A percentile compares a stretch with the other conserved stretches of the same genome.
phyloP scores from a whole-genome alignment of 2,888 invertebrate genomes.

The Hymenopus coronatus region DNA sequence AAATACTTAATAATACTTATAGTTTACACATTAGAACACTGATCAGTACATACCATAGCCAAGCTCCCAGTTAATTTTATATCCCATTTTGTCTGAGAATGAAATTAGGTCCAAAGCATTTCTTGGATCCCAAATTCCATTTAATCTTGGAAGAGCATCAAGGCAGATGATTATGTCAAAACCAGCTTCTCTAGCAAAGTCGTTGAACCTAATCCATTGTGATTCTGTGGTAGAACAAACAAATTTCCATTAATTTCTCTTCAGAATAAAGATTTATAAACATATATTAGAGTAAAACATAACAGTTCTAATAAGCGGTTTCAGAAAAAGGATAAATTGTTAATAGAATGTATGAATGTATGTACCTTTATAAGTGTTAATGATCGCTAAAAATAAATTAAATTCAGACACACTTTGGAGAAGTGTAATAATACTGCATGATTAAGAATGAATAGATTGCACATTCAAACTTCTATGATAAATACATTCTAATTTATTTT shows the following conservation, averaged over 20 bases:
- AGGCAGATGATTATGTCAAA: constrained; percentile 45
- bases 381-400: no score
- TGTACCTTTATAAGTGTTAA: no score
- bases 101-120: constrained; percentile 64
- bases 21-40: constrained; percentile 34
- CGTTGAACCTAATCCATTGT: constrained; percentile 44
- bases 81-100: constrained; percentile 62
- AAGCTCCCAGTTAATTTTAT: constrained; percentile 69
- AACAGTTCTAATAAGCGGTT: no score
- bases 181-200: constrained; percentile 45
- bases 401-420: no score
- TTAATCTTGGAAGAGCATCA: constrained; percentile 34
- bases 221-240: constrained; percentile 39
- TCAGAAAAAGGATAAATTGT: no score
- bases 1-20: no score
- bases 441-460: no score
- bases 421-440: no score
- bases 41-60: constrained; percentile 58
- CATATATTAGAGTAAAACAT: neutral
- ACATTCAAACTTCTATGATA: no score
- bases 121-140: constrained; percentile 63
- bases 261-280: neutral
- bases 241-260: neutral
- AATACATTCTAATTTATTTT: no score
- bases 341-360: no score